A percentile compares a stretch with the other conserved stretches of the same genome.
These are phyloP conservation scores for Byasa hedistus DNA, from an alignment of 2,888 invertebrate species.

Conservation along the genomic window DNA sequence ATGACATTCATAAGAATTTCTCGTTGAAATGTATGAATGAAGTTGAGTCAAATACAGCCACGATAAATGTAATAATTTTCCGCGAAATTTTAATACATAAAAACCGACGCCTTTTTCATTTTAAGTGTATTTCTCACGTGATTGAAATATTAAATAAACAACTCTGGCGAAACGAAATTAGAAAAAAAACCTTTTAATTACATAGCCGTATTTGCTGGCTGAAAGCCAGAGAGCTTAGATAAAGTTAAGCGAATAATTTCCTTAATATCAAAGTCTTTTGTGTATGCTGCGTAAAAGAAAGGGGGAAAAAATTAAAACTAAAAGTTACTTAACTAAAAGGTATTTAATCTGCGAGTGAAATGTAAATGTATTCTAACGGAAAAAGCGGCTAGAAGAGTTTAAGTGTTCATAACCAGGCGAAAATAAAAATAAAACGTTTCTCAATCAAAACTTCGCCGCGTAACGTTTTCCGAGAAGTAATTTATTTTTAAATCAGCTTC, in stretches of 20 bases:
- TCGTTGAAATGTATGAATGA: too few relatives aligned
- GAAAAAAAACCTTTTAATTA: slow-evolving; percentile 21
- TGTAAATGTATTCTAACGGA: slow-evolving; percentile 2
- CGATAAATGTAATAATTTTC: too few relatives aligned
- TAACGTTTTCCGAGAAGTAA: not conserved
- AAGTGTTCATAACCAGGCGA: not conserved
- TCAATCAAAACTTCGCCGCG: not conserved
- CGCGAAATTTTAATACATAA: too few relatives aligned
- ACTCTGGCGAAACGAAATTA: not conserved
- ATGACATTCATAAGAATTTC: too few relatives aligned
- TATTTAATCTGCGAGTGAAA: slow-evolving; percentile 1
- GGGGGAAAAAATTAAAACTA: not conserved
- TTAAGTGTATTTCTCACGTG: not conserved
- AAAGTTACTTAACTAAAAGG: not conserved
- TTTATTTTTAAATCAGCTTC: not conserved
- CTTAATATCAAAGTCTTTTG: slow-evolving; percentile 24
- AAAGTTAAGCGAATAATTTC: slow-evolving; percentile 24
- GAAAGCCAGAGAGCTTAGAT: slow-evolving; percentile 22
- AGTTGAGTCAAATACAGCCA: too few relatives aligned
- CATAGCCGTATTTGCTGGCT: slow-evolving; percentile 21
- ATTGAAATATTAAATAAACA: not conserved
- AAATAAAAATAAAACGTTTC: not conserved
- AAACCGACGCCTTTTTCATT: too few relatives aligned
- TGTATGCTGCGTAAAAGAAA: slow-evolving; percentile 4
- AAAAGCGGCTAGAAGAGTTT: not conserved